phyloP scores from a whole-genome alignment of 1,140 invertebrate genomes.

The Leptestheria dahalacensis region DNA sequence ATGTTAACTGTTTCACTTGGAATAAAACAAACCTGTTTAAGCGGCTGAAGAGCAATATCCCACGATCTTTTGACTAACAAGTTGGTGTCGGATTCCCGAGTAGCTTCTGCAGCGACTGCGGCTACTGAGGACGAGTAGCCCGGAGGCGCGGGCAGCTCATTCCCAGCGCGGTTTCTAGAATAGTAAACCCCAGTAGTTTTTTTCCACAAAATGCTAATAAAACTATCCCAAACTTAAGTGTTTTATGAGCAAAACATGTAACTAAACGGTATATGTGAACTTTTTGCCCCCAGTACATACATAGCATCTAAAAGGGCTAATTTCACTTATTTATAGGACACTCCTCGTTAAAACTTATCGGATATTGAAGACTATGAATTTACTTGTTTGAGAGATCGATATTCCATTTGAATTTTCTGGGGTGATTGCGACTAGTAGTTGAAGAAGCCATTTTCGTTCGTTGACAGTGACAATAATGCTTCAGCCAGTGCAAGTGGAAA shows the following conservation, averaged over 20 bases:
- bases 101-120: slow-evolving; percentile 52
- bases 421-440: background rate
- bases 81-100: slow-evolving; percentile 58
- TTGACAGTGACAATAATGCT: too few species aligned
- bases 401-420: slow-evolving; percentile 9
- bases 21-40: slow-evolving; percentile 51
- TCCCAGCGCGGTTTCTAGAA: background rate
- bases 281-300: background rate
- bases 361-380: background rate
- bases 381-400: slow-evolving; percentile 5
- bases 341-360: too few species aligned
- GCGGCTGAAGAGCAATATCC: slow-evolving; percentile 87
- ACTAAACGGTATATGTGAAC: background rate
- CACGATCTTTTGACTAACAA: slow-evolving; percentile 90
- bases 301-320: background rate
- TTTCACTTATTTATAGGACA: too few species aligned
- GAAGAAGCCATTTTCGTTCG: background rate
- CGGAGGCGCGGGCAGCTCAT: slow-evolving; percentile 54
- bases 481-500: too few species aligned
- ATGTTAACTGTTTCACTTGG: slow-evolving; percentile 9
- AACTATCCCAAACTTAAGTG: background rate
- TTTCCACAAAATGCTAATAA: background rate
- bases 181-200: background rate
- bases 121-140: slow-evolving; percentile 59
- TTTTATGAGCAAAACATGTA: background rate